Percentiles rank a stretch among this genome's conserved stretches.
Conservation (phyloP, 2,113 vertebrate genomes). For the Notechis scutatus region DNA sequence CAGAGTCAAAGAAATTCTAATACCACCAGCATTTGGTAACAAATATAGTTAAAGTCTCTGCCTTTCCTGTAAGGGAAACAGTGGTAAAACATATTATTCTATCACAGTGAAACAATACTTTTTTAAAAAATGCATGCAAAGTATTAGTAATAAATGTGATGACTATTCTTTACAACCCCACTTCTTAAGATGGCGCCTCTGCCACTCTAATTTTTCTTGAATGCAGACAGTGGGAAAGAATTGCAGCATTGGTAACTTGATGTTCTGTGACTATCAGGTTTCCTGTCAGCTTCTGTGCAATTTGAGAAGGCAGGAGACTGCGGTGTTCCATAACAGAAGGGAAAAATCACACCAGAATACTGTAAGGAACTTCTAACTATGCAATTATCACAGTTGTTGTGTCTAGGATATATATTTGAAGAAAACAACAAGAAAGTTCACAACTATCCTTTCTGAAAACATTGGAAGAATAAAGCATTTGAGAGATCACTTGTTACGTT, state of each 20-base stretch:
- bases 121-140: neutral
- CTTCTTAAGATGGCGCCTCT: conserved; percentile 13
- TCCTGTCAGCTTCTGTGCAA: neutral
- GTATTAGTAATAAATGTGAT: neutral
- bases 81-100: conserved; percentile 57
- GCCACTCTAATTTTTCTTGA: conserved; percentile 11
- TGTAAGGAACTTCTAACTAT: neutral
- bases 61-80: conserved; percentile 72
- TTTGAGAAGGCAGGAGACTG: neutral
- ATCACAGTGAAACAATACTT: conserved; percentile 28
- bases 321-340: neutral
- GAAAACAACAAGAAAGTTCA: neutral
- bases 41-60: conserved; percentile 63
- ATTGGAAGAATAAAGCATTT: neutral
- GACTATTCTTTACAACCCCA: neutral
- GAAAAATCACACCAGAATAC: neutral
- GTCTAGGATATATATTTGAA: neutral
- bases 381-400: neutral
- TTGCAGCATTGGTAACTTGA: neutral
- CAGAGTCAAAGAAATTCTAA: conserved; percentile 62
- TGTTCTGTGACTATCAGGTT: conserved; percentile 1
- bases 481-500: neutral
- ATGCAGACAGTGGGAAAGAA: neutral
- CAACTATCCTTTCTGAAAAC: conserved; percentile 8
- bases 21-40: conserved; percentile 47